Conservation (phyloP, 2,888 invertebrate genomes). For the Alcis repandata region DNA sequence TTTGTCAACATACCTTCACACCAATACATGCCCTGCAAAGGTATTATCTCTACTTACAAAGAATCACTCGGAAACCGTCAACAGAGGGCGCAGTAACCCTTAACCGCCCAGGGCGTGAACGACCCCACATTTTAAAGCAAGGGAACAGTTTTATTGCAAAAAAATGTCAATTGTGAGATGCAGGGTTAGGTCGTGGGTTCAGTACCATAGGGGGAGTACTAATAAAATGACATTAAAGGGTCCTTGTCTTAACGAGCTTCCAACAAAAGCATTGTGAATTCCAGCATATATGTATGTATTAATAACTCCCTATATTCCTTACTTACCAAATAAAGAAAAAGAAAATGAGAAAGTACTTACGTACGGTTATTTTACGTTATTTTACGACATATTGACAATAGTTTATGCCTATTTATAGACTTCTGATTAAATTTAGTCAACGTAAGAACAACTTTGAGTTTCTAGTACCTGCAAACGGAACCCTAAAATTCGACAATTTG, state of each 20-base stretch:
- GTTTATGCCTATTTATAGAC: no score
- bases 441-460: neutral
- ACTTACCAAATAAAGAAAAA: no score
- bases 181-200: neutral
- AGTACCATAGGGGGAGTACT: neutral
- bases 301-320: no score
- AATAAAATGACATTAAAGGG: neutral
- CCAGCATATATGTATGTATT: no score
- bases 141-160: slow-evolving; percentile 59
- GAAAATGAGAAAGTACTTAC: no score
- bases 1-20: slow-evolving; percentile 42
- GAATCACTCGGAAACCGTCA: slow-evolving; percentile 65
- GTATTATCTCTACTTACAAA: slow-evolving; percentile 63
- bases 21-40: slow-evolving; percentile 52
- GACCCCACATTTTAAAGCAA: slow-evolving; percentile 74
- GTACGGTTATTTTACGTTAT: no score
- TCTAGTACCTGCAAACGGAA: neutral
- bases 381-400: no score
- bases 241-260: no score
- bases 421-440: no score
- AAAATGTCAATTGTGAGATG: slow-evolving; percentile 24
- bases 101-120: slow-evolving; percentile 67
- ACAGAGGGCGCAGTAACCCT: slow-evolving; percentile 65
- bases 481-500: slow-evolving; percentile 79
- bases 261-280: no score